phyloP scores from a whole-genome alignment of 2,888 invertebrate species.

The Thymelicus lineola region DNA sequence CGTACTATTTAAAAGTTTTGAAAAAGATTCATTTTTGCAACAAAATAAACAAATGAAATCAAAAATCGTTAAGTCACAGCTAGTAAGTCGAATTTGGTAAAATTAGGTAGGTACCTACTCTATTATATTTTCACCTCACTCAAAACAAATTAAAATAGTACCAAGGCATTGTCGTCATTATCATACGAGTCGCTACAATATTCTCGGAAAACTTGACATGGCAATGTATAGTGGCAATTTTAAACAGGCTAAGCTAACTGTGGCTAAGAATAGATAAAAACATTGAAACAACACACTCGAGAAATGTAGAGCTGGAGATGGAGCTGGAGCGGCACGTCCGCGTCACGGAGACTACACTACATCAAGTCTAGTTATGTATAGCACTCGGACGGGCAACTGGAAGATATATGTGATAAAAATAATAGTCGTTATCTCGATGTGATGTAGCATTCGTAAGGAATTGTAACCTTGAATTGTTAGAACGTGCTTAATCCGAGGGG shows the following conservation, averaged over 20 bases:
- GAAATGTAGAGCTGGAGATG: slow-evolving; percentile 16
- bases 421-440: slow-evolving; percentile 36
- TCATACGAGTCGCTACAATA: no score
- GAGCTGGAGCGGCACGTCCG: neutral
- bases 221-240: neutral
- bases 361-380: neutral
- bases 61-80: no score
- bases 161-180: no score
- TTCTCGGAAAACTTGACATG: neutral
- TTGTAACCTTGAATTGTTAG: slow-evolving; percentile 50
- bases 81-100: no score
- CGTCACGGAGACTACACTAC: neutral
- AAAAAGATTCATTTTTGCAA: no score
- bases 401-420: slow-evolving; percentile 33
- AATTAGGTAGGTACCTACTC: no score
- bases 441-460: slow-evolving; percentile 30
- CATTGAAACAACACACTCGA: slow-evolving; percentile 23
- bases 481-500: slow-evolving; percentile 61
- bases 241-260: no score
- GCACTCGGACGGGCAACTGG: slow-evolving; percentile 24
- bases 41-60: no score
- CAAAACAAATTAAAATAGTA: no score
- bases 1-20: no score
- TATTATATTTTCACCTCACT: no score
- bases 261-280: slow-evolving; percentile 25